A percentile compares a stretch with the other conserved stretches of the same genome.
Evolutionary conservation across 2,888 invertebrate species (phyloP).

Genomic region (Chrysotoxum bicinctum): DNA sequence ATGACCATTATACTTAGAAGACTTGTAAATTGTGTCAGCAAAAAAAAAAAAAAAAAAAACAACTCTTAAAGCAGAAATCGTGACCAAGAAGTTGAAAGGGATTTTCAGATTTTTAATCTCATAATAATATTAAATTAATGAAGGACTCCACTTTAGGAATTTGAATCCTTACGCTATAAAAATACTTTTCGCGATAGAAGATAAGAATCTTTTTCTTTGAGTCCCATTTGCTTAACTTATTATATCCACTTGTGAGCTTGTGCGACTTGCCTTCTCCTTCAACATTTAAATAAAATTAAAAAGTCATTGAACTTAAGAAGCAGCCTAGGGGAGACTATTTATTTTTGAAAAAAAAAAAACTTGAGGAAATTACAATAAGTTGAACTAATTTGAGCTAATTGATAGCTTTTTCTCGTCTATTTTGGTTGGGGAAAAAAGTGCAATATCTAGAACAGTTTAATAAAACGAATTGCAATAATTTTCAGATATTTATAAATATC

Average conservation of each 20-base stretch:
- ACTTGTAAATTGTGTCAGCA: background rate
- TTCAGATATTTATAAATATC: too few species aligned
- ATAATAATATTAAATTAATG: slow-evolving; percentile 26
- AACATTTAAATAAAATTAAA: slow-evolving; percentile 6
- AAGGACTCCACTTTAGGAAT: slow-evolving; percentile 11
- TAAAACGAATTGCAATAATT: too few species aligned
- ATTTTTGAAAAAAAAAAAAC: background rate
- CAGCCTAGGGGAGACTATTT: background rate
- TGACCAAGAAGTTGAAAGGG: slow-evolving; percentile 8
- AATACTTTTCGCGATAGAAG: background rate
- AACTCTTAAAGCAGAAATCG: slow-evolving; percentile 10
- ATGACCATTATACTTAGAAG: background rate
- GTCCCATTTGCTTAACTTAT: background rate
- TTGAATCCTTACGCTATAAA: background rate
- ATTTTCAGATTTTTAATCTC: slow-evolving; percentile 10
- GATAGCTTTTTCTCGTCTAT: too few species aligned
- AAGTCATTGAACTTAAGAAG: slow-evolving; percentile 9
- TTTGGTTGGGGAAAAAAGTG: too few species aligned
- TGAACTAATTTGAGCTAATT: background rate
- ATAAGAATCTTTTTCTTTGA: background rate
- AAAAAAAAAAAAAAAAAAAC: background rate
- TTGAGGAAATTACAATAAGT: background rate
- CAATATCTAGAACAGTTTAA: too few species aligned
- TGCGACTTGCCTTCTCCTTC: too few species aligned
- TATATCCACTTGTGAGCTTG: background rate